Percentiles rank a stretch among this genome's conserved stretches.
Conservation (phyloP, 1,140 invertebrate genomes). For the Cephus cinctus region DNA sequence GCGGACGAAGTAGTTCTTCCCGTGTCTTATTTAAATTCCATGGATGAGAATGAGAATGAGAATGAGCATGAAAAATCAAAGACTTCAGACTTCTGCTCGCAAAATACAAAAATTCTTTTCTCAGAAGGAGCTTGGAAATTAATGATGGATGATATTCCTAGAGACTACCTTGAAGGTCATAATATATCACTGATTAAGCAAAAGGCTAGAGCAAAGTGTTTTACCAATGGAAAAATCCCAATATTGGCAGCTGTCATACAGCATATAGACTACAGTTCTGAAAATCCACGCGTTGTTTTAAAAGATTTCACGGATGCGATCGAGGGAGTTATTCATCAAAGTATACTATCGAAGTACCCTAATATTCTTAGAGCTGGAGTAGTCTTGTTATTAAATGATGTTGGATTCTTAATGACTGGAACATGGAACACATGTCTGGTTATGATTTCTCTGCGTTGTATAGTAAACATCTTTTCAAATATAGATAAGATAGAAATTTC, state of each 20-base stretch:
- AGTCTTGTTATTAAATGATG: constrained; percentile 40
- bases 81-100: constrained; percentile 39
- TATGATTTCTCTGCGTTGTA: constrained; percentile 35
- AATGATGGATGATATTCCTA: constrained; percentile 43
- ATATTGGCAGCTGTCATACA: constrained; percentile 45
- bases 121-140: constrained; percentile 45
- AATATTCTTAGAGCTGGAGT: constrained; percentile 39
- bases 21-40: constrained; percentile 10
- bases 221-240: constrained; percentile 27
- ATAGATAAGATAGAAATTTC: not conserved
- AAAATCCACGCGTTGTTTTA: constrained; percentile 43
- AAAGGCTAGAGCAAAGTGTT: constrained; percentile 25
- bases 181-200: constrained; percentile 41
- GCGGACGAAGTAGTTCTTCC: constrained; percentile 8
- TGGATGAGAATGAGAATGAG: constrained; percentile 5
- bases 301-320: constrained; percentile 46
- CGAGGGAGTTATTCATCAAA: constrained; percentile 41
- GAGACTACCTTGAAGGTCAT: constrained; percentile 33
- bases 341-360: constrained; percentile 40
- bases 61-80: constrained; percentile 15
- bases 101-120: constrained; percentile 44
- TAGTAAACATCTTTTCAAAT: constrained; percentile 41
- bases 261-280: constrained; percentile 36
- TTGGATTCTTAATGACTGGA: constrained; percentile 26
- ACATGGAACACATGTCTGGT: constrained; percentile 9